Percentiles rank a stretch among this genome's conserved stretches.
phyloP scores from a whole-genome alignment of 2,113 vertebrate genomes.

The Sterrhoptilus dennistouni region DNA sequence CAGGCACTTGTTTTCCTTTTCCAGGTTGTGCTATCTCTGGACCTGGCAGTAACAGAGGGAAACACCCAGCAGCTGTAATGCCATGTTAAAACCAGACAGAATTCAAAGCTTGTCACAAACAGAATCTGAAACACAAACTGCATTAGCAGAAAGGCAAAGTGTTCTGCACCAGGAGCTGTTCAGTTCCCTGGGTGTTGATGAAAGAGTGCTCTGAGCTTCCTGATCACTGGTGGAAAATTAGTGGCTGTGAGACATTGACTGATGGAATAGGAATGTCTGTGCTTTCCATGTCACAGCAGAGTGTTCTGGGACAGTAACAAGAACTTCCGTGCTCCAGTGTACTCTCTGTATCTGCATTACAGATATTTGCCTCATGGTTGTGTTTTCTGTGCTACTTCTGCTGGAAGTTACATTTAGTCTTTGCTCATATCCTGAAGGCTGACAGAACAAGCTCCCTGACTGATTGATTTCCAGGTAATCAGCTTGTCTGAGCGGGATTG shows the following conservation, averaged over 20 bases:
- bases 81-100: conserved; percentile 22
- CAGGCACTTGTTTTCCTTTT: conserved; percentile 1
- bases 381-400: neutral
- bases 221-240: neutral
- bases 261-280: neutral
- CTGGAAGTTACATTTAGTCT: neutral
- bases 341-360: neutral
- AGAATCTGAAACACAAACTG: conserved; percentile 48
- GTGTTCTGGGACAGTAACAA: neutral
- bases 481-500: neutral
- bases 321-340: neutral
- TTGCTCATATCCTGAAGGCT: neutral
- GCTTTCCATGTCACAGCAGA: neutral
- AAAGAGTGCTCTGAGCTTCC: neutral
- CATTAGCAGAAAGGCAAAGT: conserved; percentile 12
- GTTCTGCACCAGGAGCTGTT: neutral
- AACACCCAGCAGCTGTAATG: conserved; percentile 20
- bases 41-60: conserved; percentile 2
- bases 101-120: conserved; percentile 37
- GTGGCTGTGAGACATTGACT: neutral
- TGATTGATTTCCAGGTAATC: neutral
- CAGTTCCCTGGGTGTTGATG: neutral
- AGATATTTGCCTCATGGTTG: neutral
- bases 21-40: conserved; percentile 21
- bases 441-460: neutral